Base-by-base conservation (phyloP, 2,113 vertebrate genomes). In the Ancistrus triradiatus region DNA sequence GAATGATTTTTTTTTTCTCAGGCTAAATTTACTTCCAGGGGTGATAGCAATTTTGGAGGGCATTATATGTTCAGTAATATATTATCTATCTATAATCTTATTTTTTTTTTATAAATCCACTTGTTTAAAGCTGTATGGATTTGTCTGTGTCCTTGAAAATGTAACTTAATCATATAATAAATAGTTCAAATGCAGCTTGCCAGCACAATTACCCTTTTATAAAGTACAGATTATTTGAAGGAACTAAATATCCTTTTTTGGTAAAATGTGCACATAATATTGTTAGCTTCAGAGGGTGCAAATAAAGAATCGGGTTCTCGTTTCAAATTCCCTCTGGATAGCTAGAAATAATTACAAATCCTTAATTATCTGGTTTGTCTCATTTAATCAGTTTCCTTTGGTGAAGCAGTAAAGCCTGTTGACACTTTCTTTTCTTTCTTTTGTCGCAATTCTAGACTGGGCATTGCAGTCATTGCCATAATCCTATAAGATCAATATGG, bases 301-400 rank as follows among this genome's bases (percentile, higher is more conserved):
- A 27, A 60, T 49, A 56, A 61, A 60, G 65, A 48, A 56, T 38
- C 21, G 15, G 33, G 15, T 53, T 73, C 33, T 73, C 37, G 37
- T 53, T 62, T 74, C 25, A 57, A 62, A 63, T 47, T 70, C 38
- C 47, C 38, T 42, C 21, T 59, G 33, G 46, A 74, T 62, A 18
- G 28, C 55, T 15, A 63, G 47, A 63, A 51, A 51, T 62, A 58
- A 59, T 74, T 62, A 63, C 48, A 43, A 66, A 70, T 62, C 13
- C 37, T 35, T 74, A 69, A 68, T 53, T 53, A 14, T 44, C 19
- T 53, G 18, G 19, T 38, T 62, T 22, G 27, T 56, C 28, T 46
- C 19, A 65, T n/a, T 42, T 38, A 55, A 59, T 63, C 47, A 40
- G 33, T 74, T 63, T 59, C 35, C 25, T 48, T 21, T 24, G 44